phyloP scores from a whole-genome alignment of 2,888 invertebrate species.

The Aethes cnicana region DNA sequence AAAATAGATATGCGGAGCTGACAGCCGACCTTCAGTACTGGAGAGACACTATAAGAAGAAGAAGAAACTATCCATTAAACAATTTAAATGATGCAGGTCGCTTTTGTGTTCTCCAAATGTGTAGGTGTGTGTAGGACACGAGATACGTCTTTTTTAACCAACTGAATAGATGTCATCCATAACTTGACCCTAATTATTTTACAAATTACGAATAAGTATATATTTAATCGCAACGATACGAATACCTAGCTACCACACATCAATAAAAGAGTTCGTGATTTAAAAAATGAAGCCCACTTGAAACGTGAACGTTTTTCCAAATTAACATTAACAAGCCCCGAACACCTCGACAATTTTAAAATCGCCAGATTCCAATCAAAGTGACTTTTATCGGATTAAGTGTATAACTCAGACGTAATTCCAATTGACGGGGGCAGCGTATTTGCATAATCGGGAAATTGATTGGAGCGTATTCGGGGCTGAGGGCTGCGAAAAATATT shows the following conservation, averaged over 20 bases:
- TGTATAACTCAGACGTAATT: slow-evolving; percentile 29
- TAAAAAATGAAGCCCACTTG: neutral
- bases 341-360: slow-evolving; percentile 23
- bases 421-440: slow-evolving; percentile 27
- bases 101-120: too few species aligned
- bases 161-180: too few species aligned
- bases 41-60: too few species aligned
- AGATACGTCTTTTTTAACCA: too few species aligned
- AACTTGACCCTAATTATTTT: too few species aligned
- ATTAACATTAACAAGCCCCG: slow-evolving; percentile 8
- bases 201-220: neutral
- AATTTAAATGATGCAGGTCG: too few species aligned
- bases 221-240: neutral
- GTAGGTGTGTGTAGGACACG: too few species aligned
- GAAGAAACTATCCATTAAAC: too few species aligned
- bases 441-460: slow-evolving; percentile 32
- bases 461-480: slow-evolving; percentile 27
- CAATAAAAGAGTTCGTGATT: neutral
- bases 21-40: too few species aligned
- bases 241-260: too few species aligned
- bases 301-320: slow-evolving; percentile 4
- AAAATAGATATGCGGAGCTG: too few species aligned
- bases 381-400: slow-evolving; percentile 31
- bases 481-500: slow-evolving; percentile 16
- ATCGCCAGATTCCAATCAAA: slow-evolving; percentile 29